Percentiles rank a stretch among this genome's conserved stretches.
These are phyloP conservation scores for Mimumesa dahlbomi DNA, from an alignment of 2,888 invertebrate genomes.

Conservation along the genomic window DNA sequence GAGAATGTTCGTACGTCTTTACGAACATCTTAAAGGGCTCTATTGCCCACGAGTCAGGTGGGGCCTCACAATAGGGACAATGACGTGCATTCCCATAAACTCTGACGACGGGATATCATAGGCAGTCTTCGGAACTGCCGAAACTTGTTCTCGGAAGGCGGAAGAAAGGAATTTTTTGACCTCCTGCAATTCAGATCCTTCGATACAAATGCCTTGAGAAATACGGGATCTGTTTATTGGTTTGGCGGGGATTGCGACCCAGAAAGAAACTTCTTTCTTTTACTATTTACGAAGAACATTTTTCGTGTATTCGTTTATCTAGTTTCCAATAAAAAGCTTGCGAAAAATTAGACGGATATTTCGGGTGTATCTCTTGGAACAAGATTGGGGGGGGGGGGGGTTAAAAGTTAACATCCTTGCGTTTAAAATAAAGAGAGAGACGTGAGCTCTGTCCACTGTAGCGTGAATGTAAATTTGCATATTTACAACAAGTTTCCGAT, in stretches of 20 bases:
- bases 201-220: not conserved
- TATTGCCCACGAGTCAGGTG: slow-evolving; percentile 33
- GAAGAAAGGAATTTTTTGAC: slow-evolving; percentile 28
- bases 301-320: no score
- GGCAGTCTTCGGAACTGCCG: slow-evolving; percentile 36
- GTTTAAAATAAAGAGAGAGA: no score
- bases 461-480: no score
- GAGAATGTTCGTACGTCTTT: slow-evolving; percentile 46
- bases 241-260: not conserved
- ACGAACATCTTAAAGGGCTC: slow-evolving; percentile 33
- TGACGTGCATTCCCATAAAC: slow-evolving; percentile 66
- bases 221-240: not conserved
- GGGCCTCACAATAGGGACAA: slow-evolving; percentile 57
- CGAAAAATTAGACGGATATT: no score
- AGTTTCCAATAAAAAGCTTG: no score
- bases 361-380: no score
- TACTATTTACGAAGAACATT: no score
- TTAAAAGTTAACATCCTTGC: no score
- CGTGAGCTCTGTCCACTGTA: no score
- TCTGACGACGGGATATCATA: slow-evolving; percentile 42
- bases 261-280: no score
- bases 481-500: no score
- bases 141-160: slow-evolving; percentile 44
- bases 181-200: not conserved
- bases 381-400: no score